A percentile compares a stretch with the other conserved stretches of the same genome.
Evolutionary conservation across 2,888 invertebrate genomes (phyloP).

Genomic region (Cloeon dipterum): DNA sequence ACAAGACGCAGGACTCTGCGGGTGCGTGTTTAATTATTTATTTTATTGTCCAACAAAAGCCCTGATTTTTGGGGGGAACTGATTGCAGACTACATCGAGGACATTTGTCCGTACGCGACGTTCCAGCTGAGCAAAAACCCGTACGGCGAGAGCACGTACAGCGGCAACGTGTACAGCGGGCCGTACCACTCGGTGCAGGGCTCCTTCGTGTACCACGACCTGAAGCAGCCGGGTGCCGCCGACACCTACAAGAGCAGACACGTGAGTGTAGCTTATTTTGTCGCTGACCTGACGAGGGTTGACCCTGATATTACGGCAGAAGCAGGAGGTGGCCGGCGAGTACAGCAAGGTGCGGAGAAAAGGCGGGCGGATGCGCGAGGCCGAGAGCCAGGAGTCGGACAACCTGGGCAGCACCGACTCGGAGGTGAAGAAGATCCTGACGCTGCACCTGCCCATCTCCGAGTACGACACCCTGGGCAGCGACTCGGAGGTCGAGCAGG

Average conservation of each 20-base stretch:
- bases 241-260: slow-evolving; percentile 51
- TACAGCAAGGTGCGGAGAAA: slow-evolving; percentile 66
- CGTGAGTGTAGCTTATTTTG: slow-evolving; percentile 31
- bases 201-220: slow-evolving; percentile 76
- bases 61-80: no score
- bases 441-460: slow-evolving; percentile 80
- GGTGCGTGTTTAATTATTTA: slow-evolving; percentile 6
- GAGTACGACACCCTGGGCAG: slow-evolving; percentile 71
- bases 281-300: no score
- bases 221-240: slow-evolving; percentile 41
- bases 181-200: slow-evolving; percentile 69
- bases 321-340: no score
- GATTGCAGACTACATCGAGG: slow-evolving; percentile 59
- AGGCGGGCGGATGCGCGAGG: slow-evolving; percentile 52
- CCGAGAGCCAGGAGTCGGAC: slow-evolving; percentile 73
- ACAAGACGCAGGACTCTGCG: slow-evolving; percentile 15
- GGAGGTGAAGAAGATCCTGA: slow-evolving; percentile 82
- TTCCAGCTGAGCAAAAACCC: slow-evolving; percentile 65
- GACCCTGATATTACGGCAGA: no score
- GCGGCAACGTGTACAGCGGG: slow-evolving; percentile 67
- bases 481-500: slow-evolving; percentile 46
- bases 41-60: no score
- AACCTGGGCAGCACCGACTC: slow-evolving; percentile 88
- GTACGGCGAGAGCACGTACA: slow-evolving; percentile 76
- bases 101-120: slow-evolving; percentile 81